Conservation (phyloP, 2,113 vertebrate species). For the Camelus bactrianus region DNA sequence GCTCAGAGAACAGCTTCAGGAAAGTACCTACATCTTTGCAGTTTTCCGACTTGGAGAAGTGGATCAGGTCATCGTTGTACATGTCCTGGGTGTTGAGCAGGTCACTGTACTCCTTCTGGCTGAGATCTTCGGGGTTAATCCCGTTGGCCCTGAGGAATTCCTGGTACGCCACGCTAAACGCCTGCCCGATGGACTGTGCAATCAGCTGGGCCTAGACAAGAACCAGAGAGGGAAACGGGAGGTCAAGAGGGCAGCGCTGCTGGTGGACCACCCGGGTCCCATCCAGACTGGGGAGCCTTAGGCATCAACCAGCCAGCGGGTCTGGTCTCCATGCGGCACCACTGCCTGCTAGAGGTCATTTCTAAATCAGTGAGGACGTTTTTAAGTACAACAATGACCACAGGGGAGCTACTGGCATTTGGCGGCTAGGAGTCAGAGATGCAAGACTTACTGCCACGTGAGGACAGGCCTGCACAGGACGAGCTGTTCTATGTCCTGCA, state of each 20-base stretch:
- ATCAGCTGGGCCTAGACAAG: conserved; percentile 94
- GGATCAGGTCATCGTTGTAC: conserved; percentile 98
- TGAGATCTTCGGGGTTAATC: conserved; percentile 97
- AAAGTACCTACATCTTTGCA: conserved; percentile 95
- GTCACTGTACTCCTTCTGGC: conserved; percentile 98
- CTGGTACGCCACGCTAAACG: conserved; percentile 98
- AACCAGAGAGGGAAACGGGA: neutral
- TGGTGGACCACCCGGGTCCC: neutral
- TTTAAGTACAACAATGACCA: neutral
- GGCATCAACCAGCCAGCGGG: too few relatives aligned
- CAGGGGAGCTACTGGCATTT: neutral
- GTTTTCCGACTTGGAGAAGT: conserved; percentile 99
- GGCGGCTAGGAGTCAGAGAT: neutral
- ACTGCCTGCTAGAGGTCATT: neutral
- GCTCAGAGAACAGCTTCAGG: neutral
- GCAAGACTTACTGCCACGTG: neutral
- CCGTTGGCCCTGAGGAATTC: conserved; percentile 97
- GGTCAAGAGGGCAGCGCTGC: neutral
- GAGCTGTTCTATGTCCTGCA: neutral
- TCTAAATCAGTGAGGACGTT: neutral
- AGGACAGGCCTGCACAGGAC: neutral
- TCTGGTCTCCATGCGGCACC: neutral
- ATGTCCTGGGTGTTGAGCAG: conserved; percentile 98
- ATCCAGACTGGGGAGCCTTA: neutral
- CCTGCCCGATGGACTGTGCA: conserved; percentile 98